These are phyloP conservation scores for Idaea dimidiata DNA, from an alignment of 2,888 invertebrate genomes.

Conservation along the genomic window DNA sequence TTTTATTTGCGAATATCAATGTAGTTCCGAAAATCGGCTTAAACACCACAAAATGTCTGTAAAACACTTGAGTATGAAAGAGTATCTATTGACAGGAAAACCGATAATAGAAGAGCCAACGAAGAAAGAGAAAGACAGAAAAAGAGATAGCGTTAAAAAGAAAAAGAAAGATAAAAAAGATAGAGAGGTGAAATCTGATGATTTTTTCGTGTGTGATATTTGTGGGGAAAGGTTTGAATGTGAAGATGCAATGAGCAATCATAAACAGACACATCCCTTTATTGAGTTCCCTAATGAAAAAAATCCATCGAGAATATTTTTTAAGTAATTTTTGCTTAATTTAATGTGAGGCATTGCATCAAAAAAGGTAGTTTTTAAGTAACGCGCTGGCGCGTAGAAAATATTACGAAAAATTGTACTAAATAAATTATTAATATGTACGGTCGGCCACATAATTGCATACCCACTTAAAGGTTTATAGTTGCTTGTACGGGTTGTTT, in stretches of 20 bases:
- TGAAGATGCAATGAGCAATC: slow-evolving; percentile 61
- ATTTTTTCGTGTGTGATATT: slow-evolving; percentile 57
- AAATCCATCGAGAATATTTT: slow-evolving; percentile 74
- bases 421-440: neutral
- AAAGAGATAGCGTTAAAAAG: slow-evolving; percentile 40
- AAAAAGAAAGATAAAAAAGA: slow-evolving; percentile 37
- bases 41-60: slow-evolving; percentile 63
- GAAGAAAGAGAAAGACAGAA: slow-evolving; percentile 43
- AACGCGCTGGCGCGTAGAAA: slow-evolving; percentile 20
- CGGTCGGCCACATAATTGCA: no score
- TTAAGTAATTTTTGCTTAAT: slow-evolving; percentile 57
- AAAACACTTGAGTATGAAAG: slow-evolving; percentile 68
- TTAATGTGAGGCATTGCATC: neutral
- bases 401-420: neutral
- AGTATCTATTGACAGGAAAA: slow-evolving; percentile 60
- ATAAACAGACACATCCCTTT: slow-evolving; percentile 73
- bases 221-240: slow-evolving; percentile 65
- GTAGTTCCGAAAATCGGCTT: slow-evolving; percentile 66
- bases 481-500: no score
- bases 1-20: slow-evolving; percentile 73
- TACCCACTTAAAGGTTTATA: no score
- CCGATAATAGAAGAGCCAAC: slow-evolving; percentile 46
- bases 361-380: neutral
- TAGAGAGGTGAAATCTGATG: slow-evolving; percentile 16
- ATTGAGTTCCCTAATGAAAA: slow-evolving; percentile 75